Evolutionary conservation across 1,140 invertebrate genomes (phyloP).

Genomic region (Asbolus verrucosus): DNA sequence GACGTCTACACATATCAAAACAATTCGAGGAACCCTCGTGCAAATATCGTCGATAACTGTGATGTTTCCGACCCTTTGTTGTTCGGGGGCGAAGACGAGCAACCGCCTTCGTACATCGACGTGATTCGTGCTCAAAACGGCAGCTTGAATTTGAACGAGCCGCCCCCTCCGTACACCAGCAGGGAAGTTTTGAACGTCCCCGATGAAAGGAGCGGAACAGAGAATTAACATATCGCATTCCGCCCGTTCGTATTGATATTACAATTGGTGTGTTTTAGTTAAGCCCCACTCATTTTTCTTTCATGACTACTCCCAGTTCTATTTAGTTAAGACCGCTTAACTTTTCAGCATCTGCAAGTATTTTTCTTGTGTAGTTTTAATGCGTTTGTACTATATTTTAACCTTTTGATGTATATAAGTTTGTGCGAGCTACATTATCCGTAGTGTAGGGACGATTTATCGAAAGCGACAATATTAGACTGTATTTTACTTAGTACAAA

Average conservation of each 20-base stretch:
- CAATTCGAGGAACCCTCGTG: slow-evolving; percentile 43
- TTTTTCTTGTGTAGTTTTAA: slow-evolving; percentile 12
- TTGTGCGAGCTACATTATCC: neutral
- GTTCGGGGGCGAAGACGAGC: slow-evolving; percentile 52
- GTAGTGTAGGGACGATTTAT: neutral
- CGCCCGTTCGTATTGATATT: slow-evolving; percentile 16
- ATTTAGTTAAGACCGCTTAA: slow-evolving; percentile 1
- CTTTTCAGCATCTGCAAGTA: neutral
- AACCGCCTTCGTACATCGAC: slow-evolving; percentile 62
- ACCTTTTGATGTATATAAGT: slow-evolving; percentile 21
- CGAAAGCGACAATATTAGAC: slow-evolving; percentile 32
- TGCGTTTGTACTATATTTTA: slow-evolving; percentile 29
- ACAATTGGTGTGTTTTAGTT: slow-evolving; percentile 7
- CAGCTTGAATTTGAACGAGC: slow-evolving; percentile 51
- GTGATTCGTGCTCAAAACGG: slow-evolving; percentile 44
- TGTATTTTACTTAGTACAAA: slow-evolving; percentile 32
- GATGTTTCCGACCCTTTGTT: slow-evolving; percentile 59
- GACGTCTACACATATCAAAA: slow-evolving; percentile 52
- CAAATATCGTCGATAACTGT: slow-evolving; percentile 54
- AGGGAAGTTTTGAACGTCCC: slow-evolving; percentile 52
- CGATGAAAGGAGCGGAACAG: slow-evolving; percentile 45
- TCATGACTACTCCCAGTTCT: too few relatives aligned
- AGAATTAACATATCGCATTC: slow-evolving; percentile 19
- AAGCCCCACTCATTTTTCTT: neutral
- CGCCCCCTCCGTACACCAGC: slow-evolving; percentile 63